These are phyloP conservation scores for Orthonyx spaldingii DNA, from an alignment of 2,113 vertebrate species.

Conservation along the genomic window DNA sequence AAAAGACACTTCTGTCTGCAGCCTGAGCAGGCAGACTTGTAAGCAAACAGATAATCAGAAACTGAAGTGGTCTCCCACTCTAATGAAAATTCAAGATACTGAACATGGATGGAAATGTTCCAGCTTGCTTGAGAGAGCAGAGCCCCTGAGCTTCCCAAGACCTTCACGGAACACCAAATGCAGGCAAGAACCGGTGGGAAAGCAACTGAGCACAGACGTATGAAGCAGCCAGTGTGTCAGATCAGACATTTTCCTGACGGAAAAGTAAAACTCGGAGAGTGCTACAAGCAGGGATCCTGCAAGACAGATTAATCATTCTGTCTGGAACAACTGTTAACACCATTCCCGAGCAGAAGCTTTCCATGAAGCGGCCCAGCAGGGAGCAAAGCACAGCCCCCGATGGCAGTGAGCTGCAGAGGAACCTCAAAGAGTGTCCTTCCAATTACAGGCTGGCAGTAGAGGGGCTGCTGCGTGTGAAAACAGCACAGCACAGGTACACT, in stretches of 20 bases:
- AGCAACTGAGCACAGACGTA: background rate
- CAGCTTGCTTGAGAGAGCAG: background rate
- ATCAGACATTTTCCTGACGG: background rate
- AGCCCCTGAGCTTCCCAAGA: background rate
- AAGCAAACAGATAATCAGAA: background rate
- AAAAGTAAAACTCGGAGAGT: background rate
- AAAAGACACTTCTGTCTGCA: background rate
- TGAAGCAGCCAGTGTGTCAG: background rate
- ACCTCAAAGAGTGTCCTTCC: background rate
- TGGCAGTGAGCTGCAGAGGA: background rate
- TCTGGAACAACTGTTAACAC: background rate
- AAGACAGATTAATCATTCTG: background rate
- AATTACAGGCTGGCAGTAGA: background rate
- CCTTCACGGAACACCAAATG: background rate
- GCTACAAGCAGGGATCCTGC: background rate
- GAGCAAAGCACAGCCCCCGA: rapidly evolving
- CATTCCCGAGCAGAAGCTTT: background rate
- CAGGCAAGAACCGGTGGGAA: background rate
- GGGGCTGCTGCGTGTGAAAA: background rate
- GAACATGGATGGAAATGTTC: background rate
- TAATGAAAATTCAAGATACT: background rate
- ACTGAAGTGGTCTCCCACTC: background rate
- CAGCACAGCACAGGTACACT: background rate
- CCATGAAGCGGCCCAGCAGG: background rate
- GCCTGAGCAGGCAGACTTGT: background rate